Base-by-base conservation (phyloP, 1,140 invertebrate genomes). In the Platorchestia sp. region DNA sequence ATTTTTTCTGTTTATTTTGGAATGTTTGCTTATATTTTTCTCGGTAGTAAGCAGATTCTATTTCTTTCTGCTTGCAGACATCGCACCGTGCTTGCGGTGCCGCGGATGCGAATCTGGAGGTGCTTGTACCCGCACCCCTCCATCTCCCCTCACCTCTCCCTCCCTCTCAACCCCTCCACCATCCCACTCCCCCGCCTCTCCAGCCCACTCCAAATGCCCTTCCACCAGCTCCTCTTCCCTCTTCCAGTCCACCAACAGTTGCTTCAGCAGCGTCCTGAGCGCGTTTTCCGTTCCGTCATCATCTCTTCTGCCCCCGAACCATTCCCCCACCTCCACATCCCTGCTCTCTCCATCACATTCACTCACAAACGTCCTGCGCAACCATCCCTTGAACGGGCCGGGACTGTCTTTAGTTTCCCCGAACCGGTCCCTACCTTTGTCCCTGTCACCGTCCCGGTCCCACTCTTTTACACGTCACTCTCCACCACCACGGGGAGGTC, bases 21-120 rank as follows among this genome's bases (percentile, higher is more conserved):
- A 22, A 75, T 75, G 3, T 75, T 22, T 27, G 47, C 36, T 14
- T 36, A 36, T 75, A 75, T 75, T 22, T 75, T 36, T 22, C 7
- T 75, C 27, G 36, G 14, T 19, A 10, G 59, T 75, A 27, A 75
- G 36, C 59, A 75, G 59, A 1, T 3, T 75, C 1, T 75, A 27
- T 75, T 75, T 75, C 59, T 75, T 93, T 45, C 45, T 93, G 10
- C 91, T 44, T 44, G 19, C 91, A 93, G 91, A 93, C 91, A 45
- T 47, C 43, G 91, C 91, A 0, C 95, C 86, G 42, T 95, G 95
- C 51, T 45, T 95, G 43, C 95, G 95, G 16, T 95, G 95, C 51
- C 75, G 95, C 14, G 95, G 95, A 10, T 95, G 95, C 90, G 95
- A 95, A 51, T 47, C 95, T 1, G 95, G 95, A 10, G 95, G 95